phyloP scores from a whole-genome alignment of 2,888 invertebrate genomes.

The Autographa pulchrina region DNA sequence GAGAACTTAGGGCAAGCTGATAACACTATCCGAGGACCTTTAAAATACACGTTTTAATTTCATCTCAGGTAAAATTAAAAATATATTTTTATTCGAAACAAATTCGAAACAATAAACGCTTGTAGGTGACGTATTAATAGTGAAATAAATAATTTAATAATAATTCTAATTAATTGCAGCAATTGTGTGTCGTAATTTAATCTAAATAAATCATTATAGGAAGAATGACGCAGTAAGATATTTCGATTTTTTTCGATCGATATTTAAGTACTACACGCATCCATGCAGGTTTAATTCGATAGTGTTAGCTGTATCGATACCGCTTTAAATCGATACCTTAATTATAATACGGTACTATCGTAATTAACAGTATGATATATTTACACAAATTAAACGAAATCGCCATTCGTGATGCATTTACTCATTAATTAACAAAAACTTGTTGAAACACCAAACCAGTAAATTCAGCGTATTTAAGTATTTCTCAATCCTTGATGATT shows the following conservation, averaged over 20 bases:
- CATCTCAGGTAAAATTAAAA: neutral
- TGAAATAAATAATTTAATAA: neutral
- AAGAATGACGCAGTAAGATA: neutral
- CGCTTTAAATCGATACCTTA: conserved; percentile 45
- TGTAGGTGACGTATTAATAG: no score
- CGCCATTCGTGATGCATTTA: conserved; percentile 7
- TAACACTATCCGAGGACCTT: neutral
- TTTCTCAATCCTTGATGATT: neutral
- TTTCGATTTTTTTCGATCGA: conserved; percentile 78
- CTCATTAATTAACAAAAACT: neutral
- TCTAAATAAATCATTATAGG: neutral
- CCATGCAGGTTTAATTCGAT: conserved; percentile 65
- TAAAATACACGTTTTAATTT: neutral
- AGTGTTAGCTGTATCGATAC: conserved; percentile 54
- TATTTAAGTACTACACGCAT: conserved; percentile 58
- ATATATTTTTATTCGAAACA: neutral
- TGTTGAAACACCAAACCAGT: neutral
- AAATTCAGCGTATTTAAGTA: neutral
- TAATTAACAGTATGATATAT: conserved; percentile 32
- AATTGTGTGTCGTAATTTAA: neutral
- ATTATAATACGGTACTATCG: conserved; percentile 49
- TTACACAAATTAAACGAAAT: conserved; percentile 29
- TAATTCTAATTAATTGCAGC: neutral
- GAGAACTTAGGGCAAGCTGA: conserved; percentile 3
- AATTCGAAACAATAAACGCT: no score